These are phyloP conservation scores for Sciaenops ocellatus DNA, from an alignment of 2,797 vertebrate species.

Conservation along the genomic window DNA sequence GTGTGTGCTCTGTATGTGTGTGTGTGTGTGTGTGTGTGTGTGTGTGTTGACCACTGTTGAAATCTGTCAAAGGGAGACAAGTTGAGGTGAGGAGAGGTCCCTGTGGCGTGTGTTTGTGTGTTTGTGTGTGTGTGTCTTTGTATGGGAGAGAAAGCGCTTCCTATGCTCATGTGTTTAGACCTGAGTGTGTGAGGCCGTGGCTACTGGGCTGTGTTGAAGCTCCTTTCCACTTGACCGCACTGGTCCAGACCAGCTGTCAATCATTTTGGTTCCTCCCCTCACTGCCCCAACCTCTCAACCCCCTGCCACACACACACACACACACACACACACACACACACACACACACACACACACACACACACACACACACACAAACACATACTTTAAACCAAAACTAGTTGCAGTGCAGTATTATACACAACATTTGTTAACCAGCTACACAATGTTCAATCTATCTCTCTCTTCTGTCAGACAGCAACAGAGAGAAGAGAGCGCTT, in stretches of 20 bases:
- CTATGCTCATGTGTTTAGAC: slow-evolving; percentile 42
- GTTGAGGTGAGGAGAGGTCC: slow-evolving; percentile 72
- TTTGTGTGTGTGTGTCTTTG: slow-evolving; percentile 8
- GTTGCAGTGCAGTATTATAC: neutral
- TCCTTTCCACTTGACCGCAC: slow-evolving; percentile 71
- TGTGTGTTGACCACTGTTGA: slow-evolving; percentile 62
- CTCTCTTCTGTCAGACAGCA: neutral
- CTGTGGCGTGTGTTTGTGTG: slow-evolving; percentile 46
- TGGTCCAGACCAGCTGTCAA: slow-evolving; percentile 70
- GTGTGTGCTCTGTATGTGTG: slow-evolving; percentile 8
- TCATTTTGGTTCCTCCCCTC: slow-evolving; percentile 48
- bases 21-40: slow-evolving; percentile 24
- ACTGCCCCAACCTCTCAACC: neutral
- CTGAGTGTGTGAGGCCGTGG: slow-evolving; percentile 48
- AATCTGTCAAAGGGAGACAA: slow-evolving; percentile 75
- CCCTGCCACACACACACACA: neutral
- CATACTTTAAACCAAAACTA: neutral
- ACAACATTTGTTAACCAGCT: neutral
- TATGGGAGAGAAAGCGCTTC: slow-evolving; percentile 28
- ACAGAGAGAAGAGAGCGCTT: slow-evolving; percentile 9
- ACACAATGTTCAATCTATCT: neutral
- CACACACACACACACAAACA: neutral
- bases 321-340: slow-evolving; percentile 6
- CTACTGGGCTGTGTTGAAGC: slow-evolving; percentile 69
- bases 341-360: neutral